Evolutionary conservation across 2,888 invertebrate species (phyloP), one percentile per base, ranked within the genome.

Genomic region (Acanthoscelides obtectus): DNA sequence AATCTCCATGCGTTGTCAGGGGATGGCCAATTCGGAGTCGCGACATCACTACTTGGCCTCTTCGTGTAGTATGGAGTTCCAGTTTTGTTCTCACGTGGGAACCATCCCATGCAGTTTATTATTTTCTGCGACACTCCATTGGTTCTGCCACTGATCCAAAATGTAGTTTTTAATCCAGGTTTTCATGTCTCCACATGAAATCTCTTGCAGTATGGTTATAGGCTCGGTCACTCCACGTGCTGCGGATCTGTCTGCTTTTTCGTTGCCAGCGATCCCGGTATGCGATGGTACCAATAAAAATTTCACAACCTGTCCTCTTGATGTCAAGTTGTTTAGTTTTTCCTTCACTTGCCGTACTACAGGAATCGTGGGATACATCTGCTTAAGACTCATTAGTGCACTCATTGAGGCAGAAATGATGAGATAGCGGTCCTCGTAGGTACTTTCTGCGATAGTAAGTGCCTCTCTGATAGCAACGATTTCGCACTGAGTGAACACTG

Each of bases 201-300:
- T 45, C 17, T 67, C 4, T 6, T 67, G 21, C 0, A 67, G 5
- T 5, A 22, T 20, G 20, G 22, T n/a, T n/a, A 8, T 25, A 22
- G 22, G 8, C 22, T 67, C 67, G 20, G 21, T 67, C 20, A 22
- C 67, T 6, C 4, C 67, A 5, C n/a, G 22, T 67, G 22, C n/a
- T n/a, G 67, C 67, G 5, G 67, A 21, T 22, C 21, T 21, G 22
- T 67, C 67, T 5, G 67, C 67, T n/a, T 21, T 20, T 20, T 67
- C 67, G 67, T 67, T 67, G 19, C 22, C 67, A n/a, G 22, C n/a
- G 22, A 67, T 67, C 2, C 67, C 67, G 5, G 22, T 22, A 12
- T 68, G 68, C 45, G 68, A 20, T 6, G 68, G 68, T 45, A 68
- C 68, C 68, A n/a, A 68, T 68, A 68, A 1, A 22, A 68, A 12